Conservation (phyloP, 2,888 invertebrate genomes). For the Lasioglossum oenotherae region DNA sequence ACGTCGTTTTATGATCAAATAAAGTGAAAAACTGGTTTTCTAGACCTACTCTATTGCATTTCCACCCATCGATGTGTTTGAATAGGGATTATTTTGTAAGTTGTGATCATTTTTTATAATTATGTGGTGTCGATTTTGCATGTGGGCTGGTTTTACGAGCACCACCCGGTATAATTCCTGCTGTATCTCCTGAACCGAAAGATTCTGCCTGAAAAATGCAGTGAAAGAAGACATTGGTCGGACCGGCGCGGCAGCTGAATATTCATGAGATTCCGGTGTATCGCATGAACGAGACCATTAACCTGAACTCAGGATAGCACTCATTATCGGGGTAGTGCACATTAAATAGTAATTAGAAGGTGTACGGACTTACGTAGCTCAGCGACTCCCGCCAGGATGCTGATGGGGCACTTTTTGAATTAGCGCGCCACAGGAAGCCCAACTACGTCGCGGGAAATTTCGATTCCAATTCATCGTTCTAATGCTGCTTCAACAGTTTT, state of each 20-base stretch:
- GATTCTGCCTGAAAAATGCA: constrained; percentile 14
- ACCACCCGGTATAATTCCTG: background rate
- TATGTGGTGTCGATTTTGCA: background rate
- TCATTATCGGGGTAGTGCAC: constrained; percentile 46
- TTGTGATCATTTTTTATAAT: background rate
- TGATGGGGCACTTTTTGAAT: background rate
- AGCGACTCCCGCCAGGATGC: background rate
- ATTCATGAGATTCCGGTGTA: constrained; percentile 54
- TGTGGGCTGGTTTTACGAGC: background rate
- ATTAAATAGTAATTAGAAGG: constrained; percentile 47
- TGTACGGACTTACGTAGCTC: constrained; percentile 29
- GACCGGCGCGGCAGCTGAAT: constrained; percentile 24
- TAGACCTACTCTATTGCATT: background rate
- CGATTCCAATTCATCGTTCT: background rate
- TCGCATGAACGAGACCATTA: constrained; percentile 42
- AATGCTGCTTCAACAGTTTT: background rate
- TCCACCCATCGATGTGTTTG: background rate
- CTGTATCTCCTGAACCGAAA: constrained; percentile 7
- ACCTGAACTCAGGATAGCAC: constrained; percentile 37
- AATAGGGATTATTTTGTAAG: background rate
- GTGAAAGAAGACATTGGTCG: constrained; percentile 39
- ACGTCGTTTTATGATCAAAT: constrained; percentile 25
- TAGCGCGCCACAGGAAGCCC: background rate
- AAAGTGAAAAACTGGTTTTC: constrained; percentile 44
- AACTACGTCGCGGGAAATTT: background rate